Evolutionary conservation across 2,888 invertebrate genomes (phyloP).

Genomic region (Crepidodera aurea): DNA sequence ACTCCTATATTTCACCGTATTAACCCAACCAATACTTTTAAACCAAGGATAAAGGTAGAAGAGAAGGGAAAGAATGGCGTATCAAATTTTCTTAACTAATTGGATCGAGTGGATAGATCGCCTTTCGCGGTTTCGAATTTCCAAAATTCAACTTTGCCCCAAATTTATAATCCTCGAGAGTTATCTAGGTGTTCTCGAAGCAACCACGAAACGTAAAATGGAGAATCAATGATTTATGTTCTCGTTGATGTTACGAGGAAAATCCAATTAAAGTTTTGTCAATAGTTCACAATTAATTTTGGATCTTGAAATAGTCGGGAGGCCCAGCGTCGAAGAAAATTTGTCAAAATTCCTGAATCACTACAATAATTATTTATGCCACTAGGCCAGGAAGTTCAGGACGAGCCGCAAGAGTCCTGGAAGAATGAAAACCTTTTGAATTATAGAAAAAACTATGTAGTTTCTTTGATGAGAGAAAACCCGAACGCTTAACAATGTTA

Average conservation of each 20-base stretch:
- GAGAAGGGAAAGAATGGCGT: background rate
- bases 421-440: too few relatives aligned
- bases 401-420: too few relatives aligned
- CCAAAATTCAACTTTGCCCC: slow-evolving; percentile 10
- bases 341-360: too few relatives aligned
- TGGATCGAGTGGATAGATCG: slow-evolving; percentile 7
- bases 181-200: background rate
- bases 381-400: too few relatives aligned
- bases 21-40: too few relatives aligned
- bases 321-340: too few relatives aligned
- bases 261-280: slow-evolving; percentile 30
- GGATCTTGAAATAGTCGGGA: slow-evolving; percentile 5
- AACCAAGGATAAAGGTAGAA: too few relatives aligned
- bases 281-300: slow-evolving; percentile 28
- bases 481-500: too few relatives aligned
- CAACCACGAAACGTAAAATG: slow-evolving; percentile 15
- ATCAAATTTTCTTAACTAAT: background rate
- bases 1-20: too few relatives aligned
- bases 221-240: slow-evolving; percentile 26
- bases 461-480: too few relatives aligned
- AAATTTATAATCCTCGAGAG: slow-evolving; percentile 3
- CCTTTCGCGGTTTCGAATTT: slow-evolving; percentile 11
- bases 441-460: too few relatives aligned
- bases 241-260: slow-evolving; percentile 21
- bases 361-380: too few relatives aligned